Conservation (phyloP, 2,113 vertebrate genomes). For the Stercorarius parasiticus region DNA sequence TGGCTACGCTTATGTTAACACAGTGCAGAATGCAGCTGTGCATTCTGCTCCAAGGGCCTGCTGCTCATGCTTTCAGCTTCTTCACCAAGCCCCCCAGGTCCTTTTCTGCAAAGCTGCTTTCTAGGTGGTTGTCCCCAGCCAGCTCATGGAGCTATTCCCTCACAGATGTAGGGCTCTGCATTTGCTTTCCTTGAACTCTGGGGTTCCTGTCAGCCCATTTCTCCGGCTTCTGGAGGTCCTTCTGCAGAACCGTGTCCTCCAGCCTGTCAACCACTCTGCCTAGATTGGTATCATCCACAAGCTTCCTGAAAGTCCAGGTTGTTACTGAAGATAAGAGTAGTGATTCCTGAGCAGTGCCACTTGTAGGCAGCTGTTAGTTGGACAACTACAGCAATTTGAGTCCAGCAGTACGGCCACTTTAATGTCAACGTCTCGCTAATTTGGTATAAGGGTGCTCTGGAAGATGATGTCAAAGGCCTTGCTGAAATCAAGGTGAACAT, state of each 20-base stretch:
- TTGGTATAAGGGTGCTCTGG: background rate
- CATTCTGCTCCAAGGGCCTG: background rate
- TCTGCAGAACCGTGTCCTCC: background rate
- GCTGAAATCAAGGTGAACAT: background rate
- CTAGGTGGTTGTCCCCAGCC: background rate
- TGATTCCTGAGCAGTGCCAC: background rate
- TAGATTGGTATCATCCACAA: accelerated
- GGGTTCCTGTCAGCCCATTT: background rate
- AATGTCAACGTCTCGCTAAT: background rate
- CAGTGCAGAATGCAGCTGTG: background rate
- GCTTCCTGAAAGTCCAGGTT: background rate
- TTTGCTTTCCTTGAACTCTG: background rate
- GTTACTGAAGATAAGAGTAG: background rate
- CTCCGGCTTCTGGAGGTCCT: background rate
- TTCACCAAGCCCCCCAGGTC: background rate
- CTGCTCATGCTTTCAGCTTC: background rate
- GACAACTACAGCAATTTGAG: background rate
- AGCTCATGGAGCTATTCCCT: background rate
- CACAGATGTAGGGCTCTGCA: background rate
- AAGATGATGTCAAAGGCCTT: background rate
- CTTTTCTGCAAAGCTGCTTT: background rate
- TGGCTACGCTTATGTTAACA: background rate
- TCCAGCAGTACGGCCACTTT: background rate
- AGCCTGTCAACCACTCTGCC: background rate
- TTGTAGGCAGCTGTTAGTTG: background rate